phyloP scores from a whole-genome alignment of 2,888 invertebrate genomes.

The Marronus borbonicus region DNA sequence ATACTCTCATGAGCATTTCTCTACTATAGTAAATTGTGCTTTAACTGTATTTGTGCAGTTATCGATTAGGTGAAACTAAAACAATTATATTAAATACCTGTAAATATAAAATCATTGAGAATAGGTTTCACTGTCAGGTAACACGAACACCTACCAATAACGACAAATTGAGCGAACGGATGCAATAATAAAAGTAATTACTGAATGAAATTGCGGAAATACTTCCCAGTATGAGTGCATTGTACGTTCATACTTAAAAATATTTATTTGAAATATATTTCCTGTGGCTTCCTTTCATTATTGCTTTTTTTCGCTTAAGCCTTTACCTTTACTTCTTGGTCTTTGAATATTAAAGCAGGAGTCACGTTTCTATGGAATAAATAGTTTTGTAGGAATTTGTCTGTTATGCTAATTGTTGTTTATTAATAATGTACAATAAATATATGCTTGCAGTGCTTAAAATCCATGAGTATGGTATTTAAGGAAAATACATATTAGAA shows the following conservation, averaged over 20 bases:
- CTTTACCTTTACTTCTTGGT: too few relatives aligned
- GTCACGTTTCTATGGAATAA: too few relatives aligned
- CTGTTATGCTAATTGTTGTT: too few relatives aligned
- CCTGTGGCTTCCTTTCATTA: too few relatives aligned
- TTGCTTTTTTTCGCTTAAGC: too few relatives aligned
- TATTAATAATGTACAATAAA: too few relatives aligned
- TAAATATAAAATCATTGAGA: slow-evolving; percentile 15
- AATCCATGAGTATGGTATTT: too few relatives aligned
- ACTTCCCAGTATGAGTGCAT: slow-evolving; percentile 9
- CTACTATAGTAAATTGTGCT: neutral
- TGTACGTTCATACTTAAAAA: neutral
- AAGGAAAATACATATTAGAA: too few relatives aligned
- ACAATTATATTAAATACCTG: neutral
- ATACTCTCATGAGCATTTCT: neutral
- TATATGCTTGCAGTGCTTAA: too few relatives aligned
- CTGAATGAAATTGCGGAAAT: slow-evolving; percentile 19
- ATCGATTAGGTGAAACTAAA: slow-evolving; percentile 7
- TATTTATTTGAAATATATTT: too few relatives aligned
- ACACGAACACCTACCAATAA: slow-evolving; percentile 13
- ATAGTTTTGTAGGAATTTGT: too few relatives aligned
- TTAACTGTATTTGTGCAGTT: slow-evolving; percentile 2
- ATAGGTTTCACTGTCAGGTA: slow-evolving; percentile 9
- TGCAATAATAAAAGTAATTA: slow-evolving; percentile 15
- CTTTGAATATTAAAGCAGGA: too few relatives aligned
- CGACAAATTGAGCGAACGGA: slow-evolving; percentile 4